Conservation (phyloP, 2,113 vertebrate genomes). For the Rhinopomastus cyanomelas region DNA sequence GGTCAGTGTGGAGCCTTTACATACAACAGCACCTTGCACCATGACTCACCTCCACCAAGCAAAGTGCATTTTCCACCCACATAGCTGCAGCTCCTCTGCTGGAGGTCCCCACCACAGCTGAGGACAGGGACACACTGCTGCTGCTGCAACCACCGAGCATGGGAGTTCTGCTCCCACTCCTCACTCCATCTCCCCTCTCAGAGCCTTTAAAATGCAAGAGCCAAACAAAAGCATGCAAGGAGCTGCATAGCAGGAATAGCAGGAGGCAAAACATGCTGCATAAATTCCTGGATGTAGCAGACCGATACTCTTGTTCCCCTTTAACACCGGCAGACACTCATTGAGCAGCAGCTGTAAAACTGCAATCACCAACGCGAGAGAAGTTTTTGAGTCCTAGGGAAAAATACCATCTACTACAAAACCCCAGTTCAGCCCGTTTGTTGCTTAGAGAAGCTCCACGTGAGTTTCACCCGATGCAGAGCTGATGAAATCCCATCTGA, state of each 20-base stretch:
- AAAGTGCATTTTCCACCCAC: conserved; percentile 13
- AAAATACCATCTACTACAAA: not conserved
- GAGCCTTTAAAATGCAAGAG: not conserved
- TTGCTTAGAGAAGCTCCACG: not conserved
- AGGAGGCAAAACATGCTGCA: not conserved
- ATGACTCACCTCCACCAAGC: not conserved
- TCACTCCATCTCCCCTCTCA: not conserved
- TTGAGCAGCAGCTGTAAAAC: not conserved
- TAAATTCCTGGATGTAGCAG: not conserved
- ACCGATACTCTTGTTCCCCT: not conserved
- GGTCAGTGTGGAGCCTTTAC: not conserved
- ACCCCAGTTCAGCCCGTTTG: not conserved
- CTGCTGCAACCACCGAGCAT: not conserved
- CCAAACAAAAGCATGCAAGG: not conserved
- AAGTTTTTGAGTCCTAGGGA: not conserved
- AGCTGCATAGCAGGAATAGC: not conserved
- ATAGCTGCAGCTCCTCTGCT: not conserved
- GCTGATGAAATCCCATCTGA: not conserved
- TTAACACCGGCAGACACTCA: not conserved
- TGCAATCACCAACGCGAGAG: accelerated
- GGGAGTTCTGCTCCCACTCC: not conserved
- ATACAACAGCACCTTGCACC: not conserved
- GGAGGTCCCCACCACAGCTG: not conserved
- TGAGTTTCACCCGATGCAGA: not conserved
- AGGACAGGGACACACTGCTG: not conserved